Evolutionary conservation across 2,797 vertebrate species (phyloP), one percentile per base, ranked within the genome.

Genomic region (Sebastes flavidus): DNA sequence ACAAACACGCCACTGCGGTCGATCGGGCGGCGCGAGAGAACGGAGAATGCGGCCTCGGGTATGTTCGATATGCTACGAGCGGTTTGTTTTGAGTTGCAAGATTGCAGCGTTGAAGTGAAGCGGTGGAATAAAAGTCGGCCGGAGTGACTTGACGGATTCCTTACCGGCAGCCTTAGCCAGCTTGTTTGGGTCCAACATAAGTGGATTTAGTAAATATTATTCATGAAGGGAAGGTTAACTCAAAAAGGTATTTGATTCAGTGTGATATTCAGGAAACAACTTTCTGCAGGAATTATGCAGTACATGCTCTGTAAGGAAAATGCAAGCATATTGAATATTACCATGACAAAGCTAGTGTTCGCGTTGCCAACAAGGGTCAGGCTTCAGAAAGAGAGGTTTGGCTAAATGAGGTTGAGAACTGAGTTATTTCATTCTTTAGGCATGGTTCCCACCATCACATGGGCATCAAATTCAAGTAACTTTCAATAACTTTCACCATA

Each of bases 61-160:
- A 83, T 91, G 87, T 90, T 78, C 34, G 67, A 89, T 89, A 91
- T 86, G 86, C 83, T 49, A 30, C 24, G 58, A 82, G 77, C 3
- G 76, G 87, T 93, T 94, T 94, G 87, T 91, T 88, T 84, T 58
- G 66, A 86, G 88, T 63, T 88, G 72, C 54, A 58, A 78, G 72
- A 66, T 68, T 30, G 66, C 25, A 77, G 72, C 38, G 55, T 62
- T 80, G 20, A 72, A 86, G 69, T 71, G 68, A 77, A 29, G 42
- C 2, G 12, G 62, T 77, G 71, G 52, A 78, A 67, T 66, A n/a
- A 58, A 72, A 54, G 18, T 36, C 5, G 2, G 46, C 52, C 65
- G 68, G 32, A 32, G 62, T 20, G 61, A 71, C 22, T 65, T 30
- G 71, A 75, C 12, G 14, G 75, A 87, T 87, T 86, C 54, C 13